phyloP scores from a whole-genome alignment of 2,888 invertebrate species.

The Leucozona laternaria region DNA sequence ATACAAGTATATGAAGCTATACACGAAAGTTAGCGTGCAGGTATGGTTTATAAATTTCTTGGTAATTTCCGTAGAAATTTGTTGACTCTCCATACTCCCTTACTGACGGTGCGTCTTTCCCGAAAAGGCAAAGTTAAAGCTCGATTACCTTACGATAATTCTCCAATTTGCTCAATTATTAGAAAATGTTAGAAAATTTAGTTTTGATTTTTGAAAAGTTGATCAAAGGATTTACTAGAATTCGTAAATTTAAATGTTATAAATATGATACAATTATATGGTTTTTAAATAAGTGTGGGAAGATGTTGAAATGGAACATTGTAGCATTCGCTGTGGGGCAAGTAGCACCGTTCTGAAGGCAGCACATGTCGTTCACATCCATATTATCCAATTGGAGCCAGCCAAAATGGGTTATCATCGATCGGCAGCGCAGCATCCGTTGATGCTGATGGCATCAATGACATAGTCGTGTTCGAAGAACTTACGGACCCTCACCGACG shows the following conservation, averaged over 20 bases:
- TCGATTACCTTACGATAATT: slow-evolving; percentile 4
- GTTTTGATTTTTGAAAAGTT: not conserved
- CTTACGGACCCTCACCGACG: too few relatives aligned
- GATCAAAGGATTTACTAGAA: not conserved
- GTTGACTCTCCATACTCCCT: not conserved
- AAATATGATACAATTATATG: too few relatives aligned
- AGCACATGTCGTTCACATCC: too few relatives aligned
- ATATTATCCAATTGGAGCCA: too few relatives aligned
- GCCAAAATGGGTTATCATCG: too few relatives aligned
- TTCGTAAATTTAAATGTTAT: not conserved
- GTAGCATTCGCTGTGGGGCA: too few relatives aligned
- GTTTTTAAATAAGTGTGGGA: too few relatives aligned
- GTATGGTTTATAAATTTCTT: not conserved
- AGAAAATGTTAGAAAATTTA: not conserved
- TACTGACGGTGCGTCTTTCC: not conserved
- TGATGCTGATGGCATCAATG: too few relatives aligned
- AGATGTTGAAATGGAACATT: too few relatives aligned
- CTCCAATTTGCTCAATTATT: slow-evolving; percentile 44
- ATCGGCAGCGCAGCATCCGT: too few relatives aligned
- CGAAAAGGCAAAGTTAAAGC: not conserved
- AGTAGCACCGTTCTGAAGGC: too few relatives aligned
- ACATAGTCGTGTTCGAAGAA: too few relatives aligned
- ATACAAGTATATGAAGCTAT: not conserved
- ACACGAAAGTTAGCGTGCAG: not conserved
- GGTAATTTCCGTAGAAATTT: slow-evolving; percentile 28